These are phyloP conservation scores for Brachypodius melanocephalos DNA, from an alignment of 2,113 vertebrate genomes.

Conservation along the genomic window DNA sequence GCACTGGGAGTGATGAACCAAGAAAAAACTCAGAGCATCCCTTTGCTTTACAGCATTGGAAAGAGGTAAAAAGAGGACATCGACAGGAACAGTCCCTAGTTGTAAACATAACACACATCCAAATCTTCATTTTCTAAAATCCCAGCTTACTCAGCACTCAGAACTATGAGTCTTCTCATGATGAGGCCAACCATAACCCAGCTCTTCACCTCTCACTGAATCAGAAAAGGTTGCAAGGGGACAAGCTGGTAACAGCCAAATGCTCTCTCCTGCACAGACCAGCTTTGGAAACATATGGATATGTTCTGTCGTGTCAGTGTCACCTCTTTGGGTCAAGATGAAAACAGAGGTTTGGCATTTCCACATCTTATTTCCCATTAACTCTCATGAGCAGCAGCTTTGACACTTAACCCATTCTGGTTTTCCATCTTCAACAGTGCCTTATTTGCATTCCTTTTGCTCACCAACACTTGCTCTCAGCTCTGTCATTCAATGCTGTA, in stretches of 20 bases:
- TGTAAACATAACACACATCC: neutral
- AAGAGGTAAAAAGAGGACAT: neutral
- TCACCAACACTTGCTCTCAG: neutral
- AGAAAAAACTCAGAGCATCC: neutral
- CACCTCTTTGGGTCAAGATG: neutral
- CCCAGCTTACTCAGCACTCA: neutral
- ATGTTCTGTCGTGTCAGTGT: neutral
- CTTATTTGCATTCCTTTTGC: neutral
- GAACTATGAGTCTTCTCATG: accelerated
- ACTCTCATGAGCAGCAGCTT: neutral
- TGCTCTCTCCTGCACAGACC: neutral
- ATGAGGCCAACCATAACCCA: neutral
- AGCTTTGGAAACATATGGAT: accelerated
- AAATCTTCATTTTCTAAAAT: neutral
- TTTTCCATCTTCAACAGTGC: neutral
- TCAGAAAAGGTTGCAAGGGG: neutral
- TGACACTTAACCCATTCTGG: neutral
- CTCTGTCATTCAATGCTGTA: neutral
- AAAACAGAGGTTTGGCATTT: neutral
- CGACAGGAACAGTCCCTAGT: neutral
- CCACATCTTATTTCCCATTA: neutral
- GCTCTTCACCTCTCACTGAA: neutral
- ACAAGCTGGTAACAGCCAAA: neutral
- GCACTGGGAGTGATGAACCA: neutral
- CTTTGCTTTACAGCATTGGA: neutral